Percentiles rank a stretch among this genome's conserved stretches.
Evolutionary conservation across 2,888 invertebrate genomes (phyloP).

Genomic region (Eristalinus sepulchralis): DNA sequence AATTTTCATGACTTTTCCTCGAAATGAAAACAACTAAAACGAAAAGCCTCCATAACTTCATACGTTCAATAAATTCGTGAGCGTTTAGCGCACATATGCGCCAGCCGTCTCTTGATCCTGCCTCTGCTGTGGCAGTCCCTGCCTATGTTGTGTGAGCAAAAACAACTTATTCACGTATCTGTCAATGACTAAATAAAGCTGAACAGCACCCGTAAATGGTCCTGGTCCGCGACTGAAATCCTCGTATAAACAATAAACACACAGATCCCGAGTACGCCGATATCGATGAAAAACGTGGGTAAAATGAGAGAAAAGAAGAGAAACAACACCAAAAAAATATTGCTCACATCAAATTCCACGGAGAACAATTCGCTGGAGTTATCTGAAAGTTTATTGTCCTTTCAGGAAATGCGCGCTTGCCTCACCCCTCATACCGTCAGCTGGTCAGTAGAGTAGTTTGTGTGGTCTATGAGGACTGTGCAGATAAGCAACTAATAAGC

Average conservation of each 20-base stretch:
- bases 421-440: background rate
- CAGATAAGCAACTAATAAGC: conserved; percentile 12
- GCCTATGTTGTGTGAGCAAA: conserved; percentile 5
- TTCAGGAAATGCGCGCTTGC: background rate
- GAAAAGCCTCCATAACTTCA: background rate
- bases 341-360: conserved; percentile 48
- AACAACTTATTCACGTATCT: conserved; percentile 30
- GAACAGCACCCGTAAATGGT: background rate
- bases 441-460: too few relatives aligned
- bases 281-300: background rate
- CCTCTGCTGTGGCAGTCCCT: background rate
- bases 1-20: background rate
- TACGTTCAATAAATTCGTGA: conserved; percentile 22
- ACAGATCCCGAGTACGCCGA: background rate
- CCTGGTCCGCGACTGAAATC: background rate
- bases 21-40: background rate
- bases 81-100: conserved; percentile 25
- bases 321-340: conserved; percentile 40
- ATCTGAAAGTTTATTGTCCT: conserved; percentile 53
- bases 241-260: conserved; percentile 35
- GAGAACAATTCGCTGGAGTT: conserved; percentile 47
- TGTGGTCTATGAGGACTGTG: conserved; percentile 4
- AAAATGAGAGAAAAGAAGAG: background rate
- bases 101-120: background rate
- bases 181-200: conserved; percentile 32